These are phyloP conservation scores for Apis florea DNA, from an alignment of 1,140 invertebrate genomes.

Conservation along the genomic window DNA sequence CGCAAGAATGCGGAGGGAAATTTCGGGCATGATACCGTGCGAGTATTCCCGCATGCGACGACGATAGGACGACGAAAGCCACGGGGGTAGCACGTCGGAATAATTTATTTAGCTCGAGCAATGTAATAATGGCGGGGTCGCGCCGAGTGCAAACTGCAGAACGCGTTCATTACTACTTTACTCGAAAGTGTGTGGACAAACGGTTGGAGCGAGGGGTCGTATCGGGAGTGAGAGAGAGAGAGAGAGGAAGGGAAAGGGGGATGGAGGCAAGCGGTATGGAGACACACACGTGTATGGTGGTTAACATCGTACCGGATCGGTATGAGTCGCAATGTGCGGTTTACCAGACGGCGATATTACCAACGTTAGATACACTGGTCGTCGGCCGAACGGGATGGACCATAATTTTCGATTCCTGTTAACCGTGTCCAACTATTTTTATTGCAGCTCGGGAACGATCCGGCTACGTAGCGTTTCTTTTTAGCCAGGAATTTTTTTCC, in stretches of 20 bases:
- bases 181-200: constrained; percentile 57
- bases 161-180: constrained; percentile 73
- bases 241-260: neutral
- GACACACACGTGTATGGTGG: constrained; percentile 16
- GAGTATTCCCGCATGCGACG: constrained; percentile 26
- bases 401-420: constrained; percentile 44
- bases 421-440: constrained; percentile 35
- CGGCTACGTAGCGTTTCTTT: neutral
- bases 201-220: constrained; percentile 1
- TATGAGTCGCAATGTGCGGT: constrained; percentile 49
- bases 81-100: constrained; percentile 63
- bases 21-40: constrained; percentile 1
- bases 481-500: neutral
- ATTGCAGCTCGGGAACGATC: neutral
- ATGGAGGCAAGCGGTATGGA: constrained; percentile 4
- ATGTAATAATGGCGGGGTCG: constrained; percentile 71
- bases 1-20: neutral
- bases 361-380: constrained; percentile 33
- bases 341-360: constrained; percentile 65
- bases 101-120: constrained; percentile 75
- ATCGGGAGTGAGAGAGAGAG: neutral
- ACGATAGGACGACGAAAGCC: constrained; percentile 56
- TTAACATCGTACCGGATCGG: constrained; percentile 39
- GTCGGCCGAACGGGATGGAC: neutral
- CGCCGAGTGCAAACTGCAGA: constrained; percentile 67